Conservation (phyloP, 2,113 vertebrate species). For the Heterochromis multidens region DNA sequence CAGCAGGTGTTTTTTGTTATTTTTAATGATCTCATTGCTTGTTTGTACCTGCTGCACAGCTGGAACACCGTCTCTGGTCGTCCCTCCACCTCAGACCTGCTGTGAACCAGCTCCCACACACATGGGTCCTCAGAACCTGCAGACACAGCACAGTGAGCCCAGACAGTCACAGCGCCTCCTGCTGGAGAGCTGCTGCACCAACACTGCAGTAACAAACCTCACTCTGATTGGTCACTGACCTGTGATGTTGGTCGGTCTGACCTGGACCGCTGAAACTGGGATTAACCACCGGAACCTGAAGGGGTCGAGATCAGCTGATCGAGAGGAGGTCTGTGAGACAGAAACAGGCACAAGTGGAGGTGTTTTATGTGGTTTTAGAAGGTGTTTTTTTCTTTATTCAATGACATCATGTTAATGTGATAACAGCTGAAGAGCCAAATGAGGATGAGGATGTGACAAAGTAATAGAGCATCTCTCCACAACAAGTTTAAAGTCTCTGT, state of each 20-base stretch:
- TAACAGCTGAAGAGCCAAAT: not conserved
- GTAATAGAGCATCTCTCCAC: not conserved
- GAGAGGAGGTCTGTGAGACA: slow-evolving; percentile 68
- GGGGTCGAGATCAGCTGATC: slow-evolving; percentile 86
- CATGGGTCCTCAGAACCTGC: slow-evolving; percentile 86
- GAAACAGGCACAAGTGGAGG: too few relatives aligned
- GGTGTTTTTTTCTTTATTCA: not conserved
- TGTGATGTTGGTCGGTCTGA: slow-evolving; percentile 83
- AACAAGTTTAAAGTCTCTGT: not conserved
- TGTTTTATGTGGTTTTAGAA: too few relatives aligned
- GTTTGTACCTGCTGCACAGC: slow-evolving; percentile 87
- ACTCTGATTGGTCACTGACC: slow-evolving; percentile 67
- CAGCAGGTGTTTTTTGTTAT: too few relatives aligned
- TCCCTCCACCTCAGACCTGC: slow-evolving; percentile 87
- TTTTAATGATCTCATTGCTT: too few relatives aligned
- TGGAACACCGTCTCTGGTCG: slow-evolving; percentile 92
- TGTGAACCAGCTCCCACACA: slow-evolving; percentile 92
- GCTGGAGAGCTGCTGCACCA: not conserved
- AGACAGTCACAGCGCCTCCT: not conserved
- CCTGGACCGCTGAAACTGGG: slow-evolving; percentile 88
- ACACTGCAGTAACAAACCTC: not conserved
- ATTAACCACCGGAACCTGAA: slow-evolving; percentile 97
- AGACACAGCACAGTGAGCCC: not conserved
- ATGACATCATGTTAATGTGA: not conserved
- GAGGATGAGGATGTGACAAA: not conserved